phyloP scores from a whole-genome alignment of 2,888 invertebrate species.

The Parasteatoda lunata region DNA sequence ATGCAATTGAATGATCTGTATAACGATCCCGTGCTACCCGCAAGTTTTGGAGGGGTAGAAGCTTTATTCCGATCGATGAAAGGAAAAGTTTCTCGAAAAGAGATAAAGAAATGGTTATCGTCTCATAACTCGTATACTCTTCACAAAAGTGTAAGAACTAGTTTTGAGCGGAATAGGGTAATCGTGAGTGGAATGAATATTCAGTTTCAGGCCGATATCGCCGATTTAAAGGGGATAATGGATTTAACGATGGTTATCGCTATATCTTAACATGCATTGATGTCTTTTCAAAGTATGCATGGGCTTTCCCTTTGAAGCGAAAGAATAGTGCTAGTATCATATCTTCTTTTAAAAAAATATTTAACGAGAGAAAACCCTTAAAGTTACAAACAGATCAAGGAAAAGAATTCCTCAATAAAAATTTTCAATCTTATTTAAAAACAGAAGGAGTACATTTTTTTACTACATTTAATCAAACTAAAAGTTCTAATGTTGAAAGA shows the following conservation, averaged over 20 bases:
- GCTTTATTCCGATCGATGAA: neutral
- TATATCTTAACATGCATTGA: slow-evolving; percentile 71
- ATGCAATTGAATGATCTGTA: neutral
- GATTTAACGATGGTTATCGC: slow-evolving; percentile 69
- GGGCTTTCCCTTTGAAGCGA: slow-evolving; percentile 70
- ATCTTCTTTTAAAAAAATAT: slow-evolving; percentile 67
- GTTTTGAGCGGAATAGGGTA: slow-evolving; percentile 56
- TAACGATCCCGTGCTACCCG: slow-evolving; percentile 1
- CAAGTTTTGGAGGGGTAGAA: slow-evolving; percentile 40
- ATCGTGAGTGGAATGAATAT: slow-evolving; percentile 69
- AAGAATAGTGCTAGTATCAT: slow-evolving; percentile 68
- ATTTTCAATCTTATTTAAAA: slow-evolving; percentile 60
- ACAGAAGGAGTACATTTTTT: slow-evolving; percentile 70
- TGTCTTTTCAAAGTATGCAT: slow-evolving; percentile 71
- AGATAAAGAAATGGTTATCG: slow-evolving; percentile 58
- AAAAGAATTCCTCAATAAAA: slow-evolving; percentile 70
- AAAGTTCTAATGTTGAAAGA: slow-evolving; percentile 72
- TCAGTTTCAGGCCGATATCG: slow-evolving; percentile 71
- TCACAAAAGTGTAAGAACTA: slow-evolving; percentile 47
- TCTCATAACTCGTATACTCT: slow-evolving; percentile 51
- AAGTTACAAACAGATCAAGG: slow-evolving; percentile 70
- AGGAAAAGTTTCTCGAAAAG: slow-evolving; percentile 15
- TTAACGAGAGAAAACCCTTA: slow-evolving; percentile 57
- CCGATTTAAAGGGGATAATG: slow-evolving; percentile 64
- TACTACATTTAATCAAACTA: slow-evolving; percentile 71